Conservation (phyloP, 1,140 invertebrate genomes). For the Pseudachorutes palmiensis region DNA sequence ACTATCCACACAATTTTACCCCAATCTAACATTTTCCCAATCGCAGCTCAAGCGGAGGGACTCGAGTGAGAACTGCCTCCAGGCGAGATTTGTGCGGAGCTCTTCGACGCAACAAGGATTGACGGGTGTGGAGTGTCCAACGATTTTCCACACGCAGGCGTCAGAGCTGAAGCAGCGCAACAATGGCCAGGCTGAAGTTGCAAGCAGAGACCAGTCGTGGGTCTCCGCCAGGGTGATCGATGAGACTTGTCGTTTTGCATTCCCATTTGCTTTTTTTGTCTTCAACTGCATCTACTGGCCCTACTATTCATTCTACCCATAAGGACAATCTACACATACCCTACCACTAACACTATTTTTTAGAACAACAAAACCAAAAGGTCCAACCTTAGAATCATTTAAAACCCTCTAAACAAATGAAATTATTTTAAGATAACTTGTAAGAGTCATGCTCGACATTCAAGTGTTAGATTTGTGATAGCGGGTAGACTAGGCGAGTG, state of each 20-base stretch:
- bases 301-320: slow-evolving; percentile 44
- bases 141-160: neutral
- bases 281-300: slow-evolving; percentile 51
- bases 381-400: too few relatives aligned
- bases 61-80: neutral
- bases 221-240: slow-evolving; percentile 38
- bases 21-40: neutral
- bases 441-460: too few relatives aligned
- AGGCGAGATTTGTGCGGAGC: neutral
- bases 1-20: neutral
- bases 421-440: too few relatives aligned
- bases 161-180: neutral
- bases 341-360: slow-evolving; percentile 1
- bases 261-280: slow-evolving; percentile 46
- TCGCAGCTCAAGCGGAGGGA: neutral
- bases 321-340: slow-evolving; percentile 42
- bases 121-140: neutral
- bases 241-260: slow-evolving; percentile 46
- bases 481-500: too few relatives aligned
- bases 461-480: too few relatives aligned
- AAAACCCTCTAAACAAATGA: too few relatives aligned
- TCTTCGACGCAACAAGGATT: neutral
- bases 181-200: neutral
- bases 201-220: neutral
- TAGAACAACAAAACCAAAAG: too few relatives aligned